These are phyloP conservation scores for Rhinoptilus africanus DNA, from an alignment of 2,113 vertebrate species.

Conservation along the genomic window DNA sequence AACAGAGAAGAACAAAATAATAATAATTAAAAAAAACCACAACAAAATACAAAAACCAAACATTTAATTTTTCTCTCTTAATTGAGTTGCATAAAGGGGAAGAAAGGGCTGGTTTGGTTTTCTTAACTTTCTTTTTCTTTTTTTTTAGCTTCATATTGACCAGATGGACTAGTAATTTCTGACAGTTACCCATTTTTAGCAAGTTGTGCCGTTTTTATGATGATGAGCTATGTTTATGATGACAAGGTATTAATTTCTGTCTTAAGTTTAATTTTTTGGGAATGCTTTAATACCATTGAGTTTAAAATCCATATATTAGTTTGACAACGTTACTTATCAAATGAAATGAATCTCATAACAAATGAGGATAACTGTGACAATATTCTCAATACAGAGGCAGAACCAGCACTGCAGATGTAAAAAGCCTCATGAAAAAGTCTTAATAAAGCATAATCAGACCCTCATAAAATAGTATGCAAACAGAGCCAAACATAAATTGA, in stretches of 20 bases:
- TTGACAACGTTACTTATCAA: neutral
- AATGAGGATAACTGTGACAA: neutral
- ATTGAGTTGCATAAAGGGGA: neutral
- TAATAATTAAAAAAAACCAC: neutral
- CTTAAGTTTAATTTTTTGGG: neutral
- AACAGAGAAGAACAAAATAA: neutral
- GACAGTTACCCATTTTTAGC: neutral
- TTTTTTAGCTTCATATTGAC: neutral
- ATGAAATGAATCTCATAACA: neutral
- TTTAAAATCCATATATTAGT: neutral
- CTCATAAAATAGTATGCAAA: neutral
- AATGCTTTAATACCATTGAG: neutral
- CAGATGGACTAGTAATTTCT: neutral
- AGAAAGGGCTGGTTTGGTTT: neutral
- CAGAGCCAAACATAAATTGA: neutral
- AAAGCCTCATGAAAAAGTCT: neutral
- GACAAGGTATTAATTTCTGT: neutral
- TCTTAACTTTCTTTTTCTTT: neutral
- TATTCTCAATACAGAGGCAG: neutral
- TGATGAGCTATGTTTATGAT: neutral
- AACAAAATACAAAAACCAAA: neutral
- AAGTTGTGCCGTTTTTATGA: neutral
- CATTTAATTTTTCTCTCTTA: neutral
- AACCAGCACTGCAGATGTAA: neutral
- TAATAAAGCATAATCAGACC: constrained; percentile 21